These are phyloP conservation scores for Danaus chrysippus DNA, from an alignment of 2,888 invertebrate genomes.

Conservation along the genomic window DNA sequence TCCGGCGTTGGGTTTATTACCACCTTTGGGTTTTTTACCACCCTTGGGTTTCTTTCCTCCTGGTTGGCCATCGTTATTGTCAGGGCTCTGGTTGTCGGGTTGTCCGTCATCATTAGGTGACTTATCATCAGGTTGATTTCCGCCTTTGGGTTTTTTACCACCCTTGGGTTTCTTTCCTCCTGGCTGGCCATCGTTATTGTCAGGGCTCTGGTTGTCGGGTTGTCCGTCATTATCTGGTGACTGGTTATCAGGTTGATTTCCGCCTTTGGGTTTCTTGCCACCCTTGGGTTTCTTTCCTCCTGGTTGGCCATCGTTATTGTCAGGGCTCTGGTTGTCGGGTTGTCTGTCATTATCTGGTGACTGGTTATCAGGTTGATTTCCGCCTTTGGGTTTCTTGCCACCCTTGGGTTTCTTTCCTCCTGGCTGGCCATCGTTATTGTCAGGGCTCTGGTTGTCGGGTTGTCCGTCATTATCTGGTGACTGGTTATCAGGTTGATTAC, in stretches of 20 bases:
- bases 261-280: background rate
- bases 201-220: background rate
- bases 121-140: background rate
- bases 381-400: too few relatives aligned
- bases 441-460: too few relatives aligned
- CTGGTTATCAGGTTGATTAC: background rate
- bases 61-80: background rate
- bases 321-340: too few relatives aligned
- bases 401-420: too few relatives aligned
- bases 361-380: too few relatives aligned
- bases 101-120: too few relatives aligned
- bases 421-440: too few relatives aligned
- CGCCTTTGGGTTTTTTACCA: conserved; percentile 4
- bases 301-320: too few relatives aligned
- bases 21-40: conserved; percentile 5
- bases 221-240: background rate
- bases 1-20: background rate
- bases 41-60: background rate
- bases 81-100: background rate
- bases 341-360: too few relatives aligned
- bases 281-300: too few relatives aligned
- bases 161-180: conserved; percentile 1
- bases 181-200: background rate
- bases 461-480: too few relatives aligned
- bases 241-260: background rate